These are phyloP conservation scores for Spheniscus humboldti DNA, from an alignment of 2,797 vertebrate genomes.

Conservation along the genomic window DNA sequence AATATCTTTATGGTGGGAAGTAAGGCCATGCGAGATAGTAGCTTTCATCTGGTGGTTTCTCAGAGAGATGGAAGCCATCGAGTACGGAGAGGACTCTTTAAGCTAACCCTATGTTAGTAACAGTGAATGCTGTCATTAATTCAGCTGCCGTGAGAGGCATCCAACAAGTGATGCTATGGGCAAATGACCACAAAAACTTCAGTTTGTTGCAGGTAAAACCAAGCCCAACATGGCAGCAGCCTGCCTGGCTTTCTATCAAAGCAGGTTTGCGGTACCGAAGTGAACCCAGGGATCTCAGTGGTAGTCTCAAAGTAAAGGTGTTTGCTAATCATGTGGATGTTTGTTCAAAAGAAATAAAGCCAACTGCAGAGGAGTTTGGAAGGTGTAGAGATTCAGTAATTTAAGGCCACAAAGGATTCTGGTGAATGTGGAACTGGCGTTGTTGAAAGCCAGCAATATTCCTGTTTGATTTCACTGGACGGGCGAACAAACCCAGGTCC, in stretches of 20 bases:
- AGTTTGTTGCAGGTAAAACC: not conserved
- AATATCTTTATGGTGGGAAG: not conserved
- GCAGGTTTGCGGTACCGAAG: not conserved
- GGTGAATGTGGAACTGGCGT: fast-evolving
- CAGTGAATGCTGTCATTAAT: not conserved
- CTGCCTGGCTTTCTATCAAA: not conserved
- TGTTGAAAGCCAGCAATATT: not conserved
- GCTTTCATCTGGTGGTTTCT: not conserved
- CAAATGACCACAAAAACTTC: not conserved
- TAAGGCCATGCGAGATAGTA: fast-evolving
- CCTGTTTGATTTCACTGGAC: not conserved
- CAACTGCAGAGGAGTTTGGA: not conserved
- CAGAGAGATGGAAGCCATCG: not conserved
- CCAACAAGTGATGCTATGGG: not conserved
- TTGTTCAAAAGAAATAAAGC: not conserved
- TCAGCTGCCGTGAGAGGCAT: not conserved
- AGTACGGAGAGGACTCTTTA: not conserved
- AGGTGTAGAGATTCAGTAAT: not conserved
- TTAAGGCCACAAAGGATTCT: not conserved
- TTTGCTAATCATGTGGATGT: not conserved
- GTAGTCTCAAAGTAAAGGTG: not conserved
- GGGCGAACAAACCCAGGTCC: not conserved
- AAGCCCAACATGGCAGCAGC: not conserved
- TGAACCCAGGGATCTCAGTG: not conserved
- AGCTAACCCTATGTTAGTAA: not conserved